Conservation (phyloP, 1,140 invertebrate species). For the Camponotus vicinus region DNA sequence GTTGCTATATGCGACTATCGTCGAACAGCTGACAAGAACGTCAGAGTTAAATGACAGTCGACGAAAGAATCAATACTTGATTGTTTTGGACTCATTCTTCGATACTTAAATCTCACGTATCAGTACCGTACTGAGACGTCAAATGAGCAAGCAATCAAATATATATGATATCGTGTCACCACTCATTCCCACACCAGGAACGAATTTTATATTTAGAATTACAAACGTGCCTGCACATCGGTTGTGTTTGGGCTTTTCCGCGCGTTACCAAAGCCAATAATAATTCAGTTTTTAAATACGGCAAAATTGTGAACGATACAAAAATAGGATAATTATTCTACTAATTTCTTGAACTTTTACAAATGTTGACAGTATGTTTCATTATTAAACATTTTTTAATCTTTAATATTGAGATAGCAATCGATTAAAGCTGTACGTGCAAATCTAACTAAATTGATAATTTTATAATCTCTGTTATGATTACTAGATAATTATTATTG, state of each 20-base stretch:
- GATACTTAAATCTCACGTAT: slow-evolving; percentile 16
- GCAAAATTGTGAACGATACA: background rate
- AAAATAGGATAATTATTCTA: background rate
- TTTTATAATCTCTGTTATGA: background rate
- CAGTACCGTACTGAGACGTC: slow-evolving; percentile 52
- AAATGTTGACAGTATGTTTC: background rate
- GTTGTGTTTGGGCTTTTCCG: slow-evolving; percentile 55
- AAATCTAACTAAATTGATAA: background rate
- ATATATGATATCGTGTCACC: slow-evolving; percentile 16
- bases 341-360: background rate
- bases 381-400: background rate
- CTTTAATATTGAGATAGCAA: background rate
- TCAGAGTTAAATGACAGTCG: background rate
- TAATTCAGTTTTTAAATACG: background rate
- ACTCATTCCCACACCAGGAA: slow-evolving; percentile 4
- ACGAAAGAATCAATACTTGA: slow-evolving; percentile 7
- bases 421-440: background rate
- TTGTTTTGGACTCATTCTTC: background rate
- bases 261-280: slow-evolving; percentile 7
- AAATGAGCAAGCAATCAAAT: slow-evolving; percentile 13
- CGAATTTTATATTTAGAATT: slow-evolving; percentile 69
- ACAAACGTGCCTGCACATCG: background rate
- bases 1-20: background rate
- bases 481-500: background rate
- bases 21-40: background rate